Conservation (phyloP, 1,140 invertebrate species). For the Mesaphorura yosii region DNA sequence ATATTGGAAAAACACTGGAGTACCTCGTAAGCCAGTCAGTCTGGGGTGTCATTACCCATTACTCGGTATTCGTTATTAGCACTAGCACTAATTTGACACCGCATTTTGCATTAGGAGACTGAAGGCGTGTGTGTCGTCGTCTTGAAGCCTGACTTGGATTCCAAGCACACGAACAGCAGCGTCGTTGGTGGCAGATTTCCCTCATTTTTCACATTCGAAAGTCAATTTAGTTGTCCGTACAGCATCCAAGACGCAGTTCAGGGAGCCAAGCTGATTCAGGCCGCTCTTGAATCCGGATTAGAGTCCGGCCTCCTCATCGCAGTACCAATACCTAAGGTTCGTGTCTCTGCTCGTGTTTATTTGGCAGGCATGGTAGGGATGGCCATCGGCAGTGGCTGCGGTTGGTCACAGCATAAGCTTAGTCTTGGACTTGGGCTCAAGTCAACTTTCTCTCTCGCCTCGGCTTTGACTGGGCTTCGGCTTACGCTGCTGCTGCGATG, state of each 20-base stretch:
- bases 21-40: conserved; percentile 70
- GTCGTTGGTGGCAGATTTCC: conserved; percentile 49
- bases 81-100: background rate
- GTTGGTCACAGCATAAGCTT: too few species aligned
- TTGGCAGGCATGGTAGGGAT: too few species aligned
- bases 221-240: conserved; percentile 53
- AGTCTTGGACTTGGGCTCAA: too few species aligned
- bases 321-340: conserved; percentile 70
- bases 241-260: conserved; percentile 47
- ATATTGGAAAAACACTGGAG: conserved; percentile 87
- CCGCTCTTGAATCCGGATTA: conserved; percentile 47
- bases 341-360: too few species aligned
- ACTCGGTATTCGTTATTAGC: too few species aligned
- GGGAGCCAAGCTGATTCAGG: conserved; percentile 57
- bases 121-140: conserved; percentile 82
- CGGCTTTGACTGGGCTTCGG: too few species aligned
- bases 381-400: too few species aligned
- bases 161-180: background rate
- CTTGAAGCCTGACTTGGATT: conserved; percentile 49
- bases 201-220: conserved; percentile 72
- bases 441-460: too few species aligned
- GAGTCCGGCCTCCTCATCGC: conserved; percentile 75
- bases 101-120: conserved; percentile 57
- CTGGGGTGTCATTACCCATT: too few species aligned
- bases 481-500: background rate